Base-by-base conservation (phyloP, 1,140 invertebrate genomes). In the Cotesia typhae region DNA sequence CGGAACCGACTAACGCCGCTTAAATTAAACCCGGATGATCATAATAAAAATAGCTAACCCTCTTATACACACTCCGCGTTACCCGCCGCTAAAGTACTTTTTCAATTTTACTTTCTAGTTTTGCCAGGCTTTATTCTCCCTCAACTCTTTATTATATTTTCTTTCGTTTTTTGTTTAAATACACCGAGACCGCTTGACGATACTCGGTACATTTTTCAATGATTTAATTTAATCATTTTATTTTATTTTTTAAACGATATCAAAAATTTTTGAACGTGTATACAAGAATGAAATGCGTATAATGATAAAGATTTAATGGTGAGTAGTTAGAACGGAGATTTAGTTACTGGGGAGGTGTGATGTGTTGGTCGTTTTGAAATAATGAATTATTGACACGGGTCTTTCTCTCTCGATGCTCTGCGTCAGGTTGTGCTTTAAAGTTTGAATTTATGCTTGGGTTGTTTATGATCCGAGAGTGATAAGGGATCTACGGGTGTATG, bases 361-460 rank as follows among this genome's bases (percentile, higher is more conserved):
- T 47, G 41, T 47, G 41, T 47, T 47, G 41, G 79, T 81, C 79
- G 73, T 83, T 84, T 82, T 80, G 78, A 85, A 84, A 83, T 84
- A 84, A 86, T 86, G 85, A 86, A 86, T 85, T 83, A 78, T 76
- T 70, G 80, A 75, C 76, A 78, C 77, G 80, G 83, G 76, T 38
- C 20, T 47, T 35, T 20, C 47, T 79, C 81, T 83, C 76, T 83
- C 84, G 83, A 86, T 85, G 81, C 81, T 81, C 83, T 81, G 81
- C 81, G 84, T 87, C 85, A 85, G 83, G 85, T 86, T 86, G 85
- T 86, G 84, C 84, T 81, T 82, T 84, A 87, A 87, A 87, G 85
- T 87, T 87, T 81, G 79, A 86, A 87, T 87, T 87, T 87, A 87
- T 87, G 84, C 82, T 77, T 79, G 83, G 83, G 86, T 87, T 87